phyloP scores from a whole-genome alignment of 2,797 vertebrate species.

The Orientallactaga sibirica region DNA sequence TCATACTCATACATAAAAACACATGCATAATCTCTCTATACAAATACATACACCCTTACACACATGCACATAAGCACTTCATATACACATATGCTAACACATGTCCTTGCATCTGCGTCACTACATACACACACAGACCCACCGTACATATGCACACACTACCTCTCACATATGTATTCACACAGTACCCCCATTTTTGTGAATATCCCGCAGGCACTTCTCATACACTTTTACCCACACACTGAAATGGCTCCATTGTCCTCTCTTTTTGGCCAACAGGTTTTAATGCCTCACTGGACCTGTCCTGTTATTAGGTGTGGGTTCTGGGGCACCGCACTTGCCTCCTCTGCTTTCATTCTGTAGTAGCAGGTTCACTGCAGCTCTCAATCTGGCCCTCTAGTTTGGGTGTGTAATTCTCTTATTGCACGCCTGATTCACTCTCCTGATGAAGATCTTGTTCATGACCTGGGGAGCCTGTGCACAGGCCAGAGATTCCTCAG shows the following conservation, averaged over 20 bases:
- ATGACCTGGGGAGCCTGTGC: not conserved
- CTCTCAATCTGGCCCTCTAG: not conserved
- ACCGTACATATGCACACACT: rapidly evolving
- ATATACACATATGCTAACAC: rapidly evolving
- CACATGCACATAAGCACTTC: not conserved
- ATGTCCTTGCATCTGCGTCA: too few relatives aligned
- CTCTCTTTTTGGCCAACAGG: not conserved
- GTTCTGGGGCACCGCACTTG: not conserved
- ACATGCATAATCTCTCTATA: too few relatives aligned
- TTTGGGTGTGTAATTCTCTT: not conserved
- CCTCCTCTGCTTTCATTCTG: not conserved
- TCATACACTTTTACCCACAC: not conserved
- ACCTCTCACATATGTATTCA: not conserved
- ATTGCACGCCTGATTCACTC: not conserved
- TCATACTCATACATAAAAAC: rapidly evolving
- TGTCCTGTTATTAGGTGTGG: not conserved
- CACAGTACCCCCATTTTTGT: not conserved
- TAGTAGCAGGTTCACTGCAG: not conserved
- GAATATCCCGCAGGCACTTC: not conserved
- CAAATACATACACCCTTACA: not conserved
- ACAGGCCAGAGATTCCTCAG: not conserved
- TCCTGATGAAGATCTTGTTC: not conserved
- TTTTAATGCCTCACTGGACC: not conserved
- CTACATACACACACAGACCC: not conserved
- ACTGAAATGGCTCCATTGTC: not conserved